Conservation (phyloP, 2,113 vertebrate species). For the Bufo bufo region DNA sequence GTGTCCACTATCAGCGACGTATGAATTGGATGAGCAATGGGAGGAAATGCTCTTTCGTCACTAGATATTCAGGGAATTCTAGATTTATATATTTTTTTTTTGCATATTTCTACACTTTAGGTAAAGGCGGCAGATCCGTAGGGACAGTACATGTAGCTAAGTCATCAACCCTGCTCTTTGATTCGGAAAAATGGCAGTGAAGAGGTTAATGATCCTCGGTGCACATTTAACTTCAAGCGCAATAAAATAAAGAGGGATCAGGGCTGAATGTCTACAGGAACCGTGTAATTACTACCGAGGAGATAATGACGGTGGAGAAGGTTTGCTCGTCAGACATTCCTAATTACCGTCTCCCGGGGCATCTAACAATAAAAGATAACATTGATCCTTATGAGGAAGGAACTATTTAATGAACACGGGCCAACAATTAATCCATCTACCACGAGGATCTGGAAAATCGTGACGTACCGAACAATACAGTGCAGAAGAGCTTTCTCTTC, state of each 20-base stretch:
- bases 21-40: background rate
- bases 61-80: background rate
- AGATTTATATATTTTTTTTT: background rate
- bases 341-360: constrained; percentile 42
- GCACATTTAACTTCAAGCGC: background rate
- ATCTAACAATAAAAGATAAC: constrained; percentile 24
- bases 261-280: constrained; percentile 26
- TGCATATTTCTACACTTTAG: background rate
- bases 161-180: too few relatives aligned
- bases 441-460: background rate
- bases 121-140: background rate
- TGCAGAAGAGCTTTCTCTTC: background rate
- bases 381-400: constrained; percentile 33
- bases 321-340: constrained; percentile 26
- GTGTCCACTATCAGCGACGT: background rate
- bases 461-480: constrained; percentile 15
- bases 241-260: background rate
- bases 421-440: constrained; percentile 31
- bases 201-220: constrained; percentile 2
- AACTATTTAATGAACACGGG: constrained; percentile 21
- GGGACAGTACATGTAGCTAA: background rate
- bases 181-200: background rate
- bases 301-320: constrained; percentile 50
- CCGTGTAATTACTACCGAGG: constrained; percentile 47
- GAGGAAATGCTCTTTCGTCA: background rate